Percentiles rank a stretch among this genome's conserved stretches.
These are phyloP conservation scores for Metallyticus violacea DNA, from an alignment of 2,888 invertebrate genomes.

Conservation along the genomic window DNA sequence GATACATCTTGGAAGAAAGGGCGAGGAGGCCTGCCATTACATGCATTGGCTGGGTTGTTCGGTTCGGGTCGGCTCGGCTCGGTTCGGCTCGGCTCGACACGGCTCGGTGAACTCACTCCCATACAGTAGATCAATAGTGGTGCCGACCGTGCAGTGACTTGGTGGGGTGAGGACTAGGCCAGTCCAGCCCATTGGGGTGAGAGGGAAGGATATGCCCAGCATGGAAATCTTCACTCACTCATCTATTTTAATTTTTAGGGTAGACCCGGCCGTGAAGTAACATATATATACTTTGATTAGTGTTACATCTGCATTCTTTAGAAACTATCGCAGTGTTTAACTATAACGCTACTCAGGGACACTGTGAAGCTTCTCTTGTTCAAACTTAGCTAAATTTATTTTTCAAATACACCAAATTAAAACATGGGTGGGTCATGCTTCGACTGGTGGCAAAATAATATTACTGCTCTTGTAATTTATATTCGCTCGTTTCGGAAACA, in stretches of 20 bases:
- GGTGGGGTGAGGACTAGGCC: conserved; percentile 14
- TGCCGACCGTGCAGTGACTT: neutral
- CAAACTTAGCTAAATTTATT: neutral
- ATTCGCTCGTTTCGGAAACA: no score
- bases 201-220: neutral
- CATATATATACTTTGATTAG: neutral
- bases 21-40: neutral
- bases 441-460: neutral
- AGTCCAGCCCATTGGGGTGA: conserved; percentile 14
- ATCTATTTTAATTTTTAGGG: neutral
- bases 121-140: neutral
- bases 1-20: neutral
- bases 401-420: neutral
- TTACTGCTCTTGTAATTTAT: no score
- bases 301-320: neutral
- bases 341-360: neutral
- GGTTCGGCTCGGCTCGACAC: neutral
- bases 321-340: neutral
- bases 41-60: neutral
- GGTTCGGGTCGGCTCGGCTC: neutral
- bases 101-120: neutral
- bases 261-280: neutral
- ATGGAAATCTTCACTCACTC: neutral
- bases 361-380: neutral
- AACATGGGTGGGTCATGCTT: neutral